Base-by-base conservation (phyloP, 2,113 vertebrate genomes). In the Oreochromis aureus region DNA sequence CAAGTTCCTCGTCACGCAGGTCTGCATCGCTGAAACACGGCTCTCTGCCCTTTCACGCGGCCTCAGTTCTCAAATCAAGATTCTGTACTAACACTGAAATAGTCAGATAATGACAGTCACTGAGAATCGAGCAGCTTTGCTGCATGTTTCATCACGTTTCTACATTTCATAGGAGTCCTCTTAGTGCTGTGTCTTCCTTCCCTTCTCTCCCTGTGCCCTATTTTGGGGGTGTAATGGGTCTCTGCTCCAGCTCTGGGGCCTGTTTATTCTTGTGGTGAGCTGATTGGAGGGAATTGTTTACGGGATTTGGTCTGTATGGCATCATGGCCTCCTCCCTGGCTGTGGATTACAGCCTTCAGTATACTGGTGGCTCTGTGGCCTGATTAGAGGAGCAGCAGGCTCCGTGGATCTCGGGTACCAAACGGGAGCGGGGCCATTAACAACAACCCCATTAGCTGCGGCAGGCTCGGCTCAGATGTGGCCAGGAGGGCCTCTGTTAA, bases 1-100 rank as follows among this genome's bases (percentile, higher is more conserved):
- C 10, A 99, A 99, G 87, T 99, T 99, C 94, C 97, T 99, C 56
- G 98, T 99, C 87, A 99, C 99, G 55, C 99, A 99, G 98, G 99
- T 99, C 15, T 4, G 92, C 61, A 24, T 15, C 6, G 27, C 51
- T 2, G 51, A 24, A 4, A n/a, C 44, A 1, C 6, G 1, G 18
- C 11, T 19, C 15, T n/a, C 27, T n/a, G 58, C 27, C 30, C n/a
- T 7, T 27, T 41, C 10, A 13, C 32, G 6, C 24, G 10, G 59
- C 51, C 58, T 13, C 13, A 7, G 34, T 81, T 5, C 12, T 56
- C 34, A 39, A 6, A 34, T 59, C 22, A 3, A 44, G 51, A 76
- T 82, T 46, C 27, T 18, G 4, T 39, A 4, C 61, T 1, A 73
- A 56, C 46, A 4, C 10, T 34, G 16, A 34, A 19, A 34, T 10